Evolutionary conservation across 2,888 invertebrate genomes (phyloP).

Genomic region (Erebia epiphron): DNA sequence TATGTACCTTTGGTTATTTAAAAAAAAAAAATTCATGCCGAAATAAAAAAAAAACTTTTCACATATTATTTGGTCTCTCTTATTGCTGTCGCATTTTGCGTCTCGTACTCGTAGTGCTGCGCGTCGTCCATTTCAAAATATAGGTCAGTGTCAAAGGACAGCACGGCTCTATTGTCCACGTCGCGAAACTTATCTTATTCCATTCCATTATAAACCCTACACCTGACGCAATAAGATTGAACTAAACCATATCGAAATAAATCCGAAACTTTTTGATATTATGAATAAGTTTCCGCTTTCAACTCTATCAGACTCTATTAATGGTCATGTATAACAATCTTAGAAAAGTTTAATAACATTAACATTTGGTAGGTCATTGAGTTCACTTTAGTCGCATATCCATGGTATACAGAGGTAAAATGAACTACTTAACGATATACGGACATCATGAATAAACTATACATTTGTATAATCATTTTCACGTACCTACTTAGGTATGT

Average conservation of each 20-base stretch:
- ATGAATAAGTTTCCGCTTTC: constrained; percentile 45
- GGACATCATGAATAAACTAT: background rate
- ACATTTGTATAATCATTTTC: constrained; percentile 1
- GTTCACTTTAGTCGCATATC: constrained; percentile 21
- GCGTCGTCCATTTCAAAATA: constrained; percentile 50
- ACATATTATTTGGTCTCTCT: background rate
- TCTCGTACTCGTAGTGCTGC: constrained; percentile 27
- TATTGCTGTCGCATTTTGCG: constrained; percentile 18
- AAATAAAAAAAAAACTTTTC: background rate
- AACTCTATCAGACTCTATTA: constrained; percentile 44
- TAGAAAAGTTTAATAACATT: constrained; percentile 43
- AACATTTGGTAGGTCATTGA: constrained; percentile 46
- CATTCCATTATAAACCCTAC: constrained; percentile 58
- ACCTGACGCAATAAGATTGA: constrained; percentile 55
- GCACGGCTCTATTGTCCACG: constrained; percentile 55
- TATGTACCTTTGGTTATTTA: background rate
- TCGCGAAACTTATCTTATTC: constrained; percentile 47
- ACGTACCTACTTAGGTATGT: too few species aligned
- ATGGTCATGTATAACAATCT: constrained; percentile 43
- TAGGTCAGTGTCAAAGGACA: constrained; percentile 77
- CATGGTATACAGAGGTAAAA: background rate
- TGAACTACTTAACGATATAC: background rate
- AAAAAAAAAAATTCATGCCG: background rate
- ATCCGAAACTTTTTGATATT: constrained; percentile 43
- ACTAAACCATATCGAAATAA: constrained; percentile 44